A percentile compares a stretch with the other conserved stretches of the same genome.
phyloP scores from a whole-genome alignment of 2,797 vertebrate species.

The Rhincodon typus region DNA sequence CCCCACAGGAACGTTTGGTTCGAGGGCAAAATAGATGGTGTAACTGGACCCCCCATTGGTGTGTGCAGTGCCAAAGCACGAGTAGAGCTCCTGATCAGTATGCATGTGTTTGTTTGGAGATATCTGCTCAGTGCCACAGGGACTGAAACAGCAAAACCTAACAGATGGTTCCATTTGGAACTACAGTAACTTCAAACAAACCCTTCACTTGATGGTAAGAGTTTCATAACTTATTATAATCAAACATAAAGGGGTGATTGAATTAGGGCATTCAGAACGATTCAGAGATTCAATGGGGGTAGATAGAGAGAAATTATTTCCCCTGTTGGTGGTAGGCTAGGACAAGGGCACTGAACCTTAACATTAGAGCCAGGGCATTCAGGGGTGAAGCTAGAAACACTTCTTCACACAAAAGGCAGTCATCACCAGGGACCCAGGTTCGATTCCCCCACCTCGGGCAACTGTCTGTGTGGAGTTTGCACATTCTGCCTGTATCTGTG shows the following conservation, averaged over 20 bases:
- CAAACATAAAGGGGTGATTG: background rate
- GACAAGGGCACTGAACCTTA: background rate
- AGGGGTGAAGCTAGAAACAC: background rate
- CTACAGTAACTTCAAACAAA: background rate
- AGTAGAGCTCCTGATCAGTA: background rate
- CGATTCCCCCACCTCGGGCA: too few species aligned
- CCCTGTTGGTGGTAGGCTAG: background rate
- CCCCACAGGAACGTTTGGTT: background rate
- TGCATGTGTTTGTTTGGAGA: background rate
- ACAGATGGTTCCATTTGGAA: conserved; percentile 12
- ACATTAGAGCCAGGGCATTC: background rate
- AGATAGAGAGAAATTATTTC: background rate
- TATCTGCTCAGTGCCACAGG: background rate
- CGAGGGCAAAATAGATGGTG: background rate
- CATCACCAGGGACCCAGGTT: too few species aligned
- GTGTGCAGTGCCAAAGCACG: background rate
- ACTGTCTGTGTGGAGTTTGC: too few species aligned
- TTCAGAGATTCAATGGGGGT: background rate
- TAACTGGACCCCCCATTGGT: background rate
- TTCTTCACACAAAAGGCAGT: background rate
- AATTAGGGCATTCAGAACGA: too few species aligned
- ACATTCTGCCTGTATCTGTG: too few species aligned
- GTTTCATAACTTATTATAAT: background rate
- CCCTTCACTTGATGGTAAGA: background rate
- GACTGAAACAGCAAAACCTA: background rate